Evolutionary conservation across 2,888 invertebrate genomes (phyloP).

Genomic region (Didymodactylos carnosus): DNA sequence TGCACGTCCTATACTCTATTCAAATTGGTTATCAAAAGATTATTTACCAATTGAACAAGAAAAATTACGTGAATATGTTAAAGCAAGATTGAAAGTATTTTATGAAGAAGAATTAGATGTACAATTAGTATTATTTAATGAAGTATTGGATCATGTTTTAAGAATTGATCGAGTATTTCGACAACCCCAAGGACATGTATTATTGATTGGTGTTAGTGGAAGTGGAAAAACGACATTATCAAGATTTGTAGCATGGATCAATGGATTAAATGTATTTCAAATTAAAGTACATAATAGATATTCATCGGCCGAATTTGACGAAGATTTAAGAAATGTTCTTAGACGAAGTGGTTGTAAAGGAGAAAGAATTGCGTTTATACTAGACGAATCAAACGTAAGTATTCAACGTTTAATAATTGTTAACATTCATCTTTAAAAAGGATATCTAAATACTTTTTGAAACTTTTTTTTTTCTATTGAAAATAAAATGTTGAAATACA

Average conservation of each 20-base stretch:
- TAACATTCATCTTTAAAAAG: no score
- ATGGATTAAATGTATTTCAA: slow-evolving; percentile 93
- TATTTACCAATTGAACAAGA: slow-evolving; percentile 87
- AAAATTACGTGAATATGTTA: slow-evolving; percentile 80
- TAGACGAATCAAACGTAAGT: slow-evolving; percentile 97
- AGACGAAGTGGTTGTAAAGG: slow-evolving; percentile 45
- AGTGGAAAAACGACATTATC: slow-evolving; percentile 97
- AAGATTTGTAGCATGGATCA: slow-evolving; percentile 99
- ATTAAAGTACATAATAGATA: slow-evolving; percentile 98
- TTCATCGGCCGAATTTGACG: slow-evolving; percentile 92
- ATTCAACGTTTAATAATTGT: no score
- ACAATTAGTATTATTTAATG: slow-evolving; percentile 87
- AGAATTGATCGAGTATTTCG: slow-evolving; percentile 96
- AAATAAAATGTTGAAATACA: no score
- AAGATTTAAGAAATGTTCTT: slow-evolving; percentile 58
- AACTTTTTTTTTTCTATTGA: no score
- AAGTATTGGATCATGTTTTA: slow-evolving; percentile 90
- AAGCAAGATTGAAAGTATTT: slow-evolving; percentile 86
- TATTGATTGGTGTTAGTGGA: slow-evolving; percentile 92
- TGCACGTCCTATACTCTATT: slow-evolving; percentile 81
- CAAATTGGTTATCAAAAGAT: slow-evolving; percentile 95
- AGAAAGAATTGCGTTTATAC: slow-evolving; percentile 94
- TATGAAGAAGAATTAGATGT: slow-evolving; percentile 98
- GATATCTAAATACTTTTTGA: no score
- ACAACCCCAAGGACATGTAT: slow-evolving; percentile 88